phyloP scores from a whole-genome alignment of 2,888 invertebrate species.

The Monoplex corrugatus region DNA sequence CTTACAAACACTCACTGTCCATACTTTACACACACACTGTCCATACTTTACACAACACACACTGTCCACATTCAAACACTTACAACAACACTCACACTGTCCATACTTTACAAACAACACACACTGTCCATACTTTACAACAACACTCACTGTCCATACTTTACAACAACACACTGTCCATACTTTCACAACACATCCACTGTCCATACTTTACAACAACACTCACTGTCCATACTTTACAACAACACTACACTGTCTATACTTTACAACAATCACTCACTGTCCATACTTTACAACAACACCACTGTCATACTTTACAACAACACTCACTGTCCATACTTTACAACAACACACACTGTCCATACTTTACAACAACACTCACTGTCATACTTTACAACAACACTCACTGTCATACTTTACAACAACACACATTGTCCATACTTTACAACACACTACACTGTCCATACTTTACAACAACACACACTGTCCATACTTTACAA shows the following conservation, averaged over 20 bases:
- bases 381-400: no score
- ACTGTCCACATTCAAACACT: slow-evolving; percentile 79
- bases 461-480: slow-evolving; percentile 61
- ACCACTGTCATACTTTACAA: no score
- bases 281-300: slow-evolving; percentile 77
- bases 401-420: not conserved
- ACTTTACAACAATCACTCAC: slow-evolving; percentile 67
- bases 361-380: slow-evolving; percentile 75
- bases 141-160: slow-evolving; percentile 71
- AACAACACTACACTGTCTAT: not conserved
- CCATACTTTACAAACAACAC: slow-evolving; percentile 51
- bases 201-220: slow-evolving; percentile 77
- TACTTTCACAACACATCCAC: slow-evolving; percentile 65
- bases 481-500: not conserved
- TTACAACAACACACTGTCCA: not conserved
- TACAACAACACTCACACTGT: not conserved
- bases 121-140: slow-evolving; percentile 79
- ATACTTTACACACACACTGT: not conserved
- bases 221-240: slow-evolving; percentile 71
- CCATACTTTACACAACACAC: slow-evolving; percentile 57
- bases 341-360: slow-evolving; percentile 74
- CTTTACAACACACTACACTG: slow-evolving; percentile 75
- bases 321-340: not conserved
- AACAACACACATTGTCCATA: slow-evolving; percentile 76
- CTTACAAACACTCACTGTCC: slow-evolving; percentile 72